Evolutionary conservation across 1,140 invertebrate genomes (phyloP).

Genomic region (Tribolium madens): DNA sequence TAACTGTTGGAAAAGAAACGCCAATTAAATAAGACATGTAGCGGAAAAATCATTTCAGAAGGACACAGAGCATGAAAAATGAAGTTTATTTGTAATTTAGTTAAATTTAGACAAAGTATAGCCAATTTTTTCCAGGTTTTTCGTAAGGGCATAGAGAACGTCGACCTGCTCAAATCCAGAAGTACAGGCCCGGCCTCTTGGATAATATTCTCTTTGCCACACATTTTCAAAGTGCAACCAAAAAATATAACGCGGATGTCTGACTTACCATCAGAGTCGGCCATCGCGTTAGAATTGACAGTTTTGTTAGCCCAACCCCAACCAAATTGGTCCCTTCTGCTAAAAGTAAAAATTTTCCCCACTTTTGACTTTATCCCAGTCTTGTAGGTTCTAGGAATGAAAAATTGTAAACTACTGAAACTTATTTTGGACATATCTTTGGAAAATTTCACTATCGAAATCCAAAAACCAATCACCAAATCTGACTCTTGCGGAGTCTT

Average conservation of each 20-base stretch:
- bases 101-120: no score
- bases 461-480: conserved; percentile 56
- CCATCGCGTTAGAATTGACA: conserved; percentile 76
- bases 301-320: conserved; percentile 81
- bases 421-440: conserved; percentile 61
- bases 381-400: conserved; percentile 76
- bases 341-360: conserved; percentile 70
- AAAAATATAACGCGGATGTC: conserved; percentile 66
- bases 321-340: conserved; percentile 77
- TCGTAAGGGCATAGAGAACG: conserved; percentile 69
- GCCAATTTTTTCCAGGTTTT: conserved; percentile 70
- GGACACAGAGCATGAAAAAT: no score
- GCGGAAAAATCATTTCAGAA: no score
- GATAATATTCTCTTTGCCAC: conserved; percentile 75
- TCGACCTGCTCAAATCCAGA: conserved; percentile 68
- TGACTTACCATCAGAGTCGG: conserved; percentile 70
- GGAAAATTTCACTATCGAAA: conserved; percentile 47
- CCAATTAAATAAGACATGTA: background rate
- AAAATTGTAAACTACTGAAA: conserved; percentile 69
- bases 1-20: background rate
- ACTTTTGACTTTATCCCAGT: conserved; percentile 31
- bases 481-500: conserved; percentile 71
- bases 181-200: conserved; percentile 72
- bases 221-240: conserved; percentile 69
- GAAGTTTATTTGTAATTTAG: no score